A percentile compares a stretch with the other conserved stretches of the same genome.
These are phyloP conservation scores for Scaptomyza flava DNA, from an alignment of 2,888 invertebrate species.

Conservation along the genomic window DNA sequence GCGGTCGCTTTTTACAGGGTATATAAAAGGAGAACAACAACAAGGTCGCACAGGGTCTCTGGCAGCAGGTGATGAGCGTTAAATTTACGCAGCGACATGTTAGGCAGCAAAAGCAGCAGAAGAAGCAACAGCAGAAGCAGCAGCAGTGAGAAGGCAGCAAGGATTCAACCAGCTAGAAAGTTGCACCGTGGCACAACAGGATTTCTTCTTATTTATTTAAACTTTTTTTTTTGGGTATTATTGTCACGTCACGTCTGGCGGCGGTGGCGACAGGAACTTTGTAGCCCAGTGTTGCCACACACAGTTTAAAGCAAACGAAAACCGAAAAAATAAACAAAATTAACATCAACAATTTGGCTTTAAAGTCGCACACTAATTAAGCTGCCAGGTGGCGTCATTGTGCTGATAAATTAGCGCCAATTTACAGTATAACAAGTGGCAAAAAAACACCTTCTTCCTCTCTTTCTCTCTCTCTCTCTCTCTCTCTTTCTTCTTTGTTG, in stretches of 20 bases:
- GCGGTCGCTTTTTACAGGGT: constrained; percentile 13
- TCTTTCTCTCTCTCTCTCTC: neutral
- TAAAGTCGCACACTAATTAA: constrained; percentile 56
- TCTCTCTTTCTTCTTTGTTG: neutral
- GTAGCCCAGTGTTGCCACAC: constrained; percentile 23
- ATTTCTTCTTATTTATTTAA: constrained; percentile 27
- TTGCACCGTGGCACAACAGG: constrained; percentile 43
- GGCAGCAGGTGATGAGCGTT: constrained; percentile 75
- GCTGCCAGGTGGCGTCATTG: constrained; percentile 63
- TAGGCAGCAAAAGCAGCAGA: constrained; percentile 34
- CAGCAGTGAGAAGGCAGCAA: constrained; percentile 6
- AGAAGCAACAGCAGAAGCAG: neutral
- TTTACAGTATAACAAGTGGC: constrained; percentile 58
- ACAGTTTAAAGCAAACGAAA: constrained; percentile 44
- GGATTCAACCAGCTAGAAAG: constrained; percentile 43
- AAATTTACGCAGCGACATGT: constrained; percentile 79
- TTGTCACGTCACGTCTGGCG: constrained; percentile 78
- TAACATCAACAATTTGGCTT: constrained; percentile 26
- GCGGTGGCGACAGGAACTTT: constrained; percentile 20
- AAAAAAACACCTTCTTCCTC: constrained; percentile 26
- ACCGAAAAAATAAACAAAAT: neutral
- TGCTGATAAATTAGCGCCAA: constrained; percentile 64
- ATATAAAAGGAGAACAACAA: constrained; percentile 45
- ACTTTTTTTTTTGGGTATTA: constrained; percentile 53
- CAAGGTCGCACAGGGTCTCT: constrained; percentile 54